Percentiles rank a stretch among this genome's conserved stretches.
Conservation (phyloP, 2,113 vertebrate genomes). For the Nothocercus julius region DNA sequence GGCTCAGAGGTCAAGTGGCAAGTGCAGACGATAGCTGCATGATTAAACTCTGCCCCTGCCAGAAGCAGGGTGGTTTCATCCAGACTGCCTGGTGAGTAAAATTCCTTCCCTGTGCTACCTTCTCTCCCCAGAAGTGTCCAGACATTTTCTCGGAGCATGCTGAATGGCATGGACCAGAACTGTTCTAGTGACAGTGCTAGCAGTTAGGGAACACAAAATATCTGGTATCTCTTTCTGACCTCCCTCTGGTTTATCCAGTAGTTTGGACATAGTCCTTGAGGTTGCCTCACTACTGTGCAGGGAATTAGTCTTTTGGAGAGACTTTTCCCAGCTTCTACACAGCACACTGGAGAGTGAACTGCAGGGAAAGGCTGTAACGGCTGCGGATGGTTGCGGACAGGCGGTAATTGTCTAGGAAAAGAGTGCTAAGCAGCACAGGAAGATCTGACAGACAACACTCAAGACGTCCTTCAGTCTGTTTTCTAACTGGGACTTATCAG, state of each 20-base stretch:
- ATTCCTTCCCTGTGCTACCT: not conserved
- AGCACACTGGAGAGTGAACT: accelerated
- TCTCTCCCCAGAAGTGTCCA: not conserved
- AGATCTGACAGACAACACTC: not conserved
- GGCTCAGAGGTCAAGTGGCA: not conserved
- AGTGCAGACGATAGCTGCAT: not conserved
- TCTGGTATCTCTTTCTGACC: not conserved
- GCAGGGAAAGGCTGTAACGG: not conserved
- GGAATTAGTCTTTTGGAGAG: not conserved
- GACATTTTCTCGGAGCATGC: not conserved
- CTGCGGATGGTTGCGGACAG: not conserved
- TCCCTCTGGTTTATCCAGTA: not conserved
- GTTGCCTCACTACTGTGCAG: not conserved
- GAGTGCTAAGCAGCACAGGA: not conserved
- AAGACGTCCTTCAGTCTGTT: not conserved
- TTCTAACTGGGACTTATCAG: not conserved
- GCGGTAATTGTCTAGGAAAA: accelerated
- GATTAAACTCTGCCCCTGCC: not conserved
- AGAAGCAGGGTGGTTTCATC: not conserved
- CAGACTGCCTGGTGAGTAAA: not conserved
- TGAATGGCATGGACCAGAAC: not conserved
- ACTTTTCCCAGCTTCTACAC: not conserved
- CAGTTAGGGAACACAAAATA: not conserved
- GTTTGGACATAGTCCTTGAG: not conserved
- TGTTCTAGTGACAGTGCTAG: not conserved